Percentiles rank a stretch among this genome's conserved stretches.
phyloP scores from a whole-genome alignment of 2,797 vertebrate species.

The Takifugu ocellatus region DNA sequence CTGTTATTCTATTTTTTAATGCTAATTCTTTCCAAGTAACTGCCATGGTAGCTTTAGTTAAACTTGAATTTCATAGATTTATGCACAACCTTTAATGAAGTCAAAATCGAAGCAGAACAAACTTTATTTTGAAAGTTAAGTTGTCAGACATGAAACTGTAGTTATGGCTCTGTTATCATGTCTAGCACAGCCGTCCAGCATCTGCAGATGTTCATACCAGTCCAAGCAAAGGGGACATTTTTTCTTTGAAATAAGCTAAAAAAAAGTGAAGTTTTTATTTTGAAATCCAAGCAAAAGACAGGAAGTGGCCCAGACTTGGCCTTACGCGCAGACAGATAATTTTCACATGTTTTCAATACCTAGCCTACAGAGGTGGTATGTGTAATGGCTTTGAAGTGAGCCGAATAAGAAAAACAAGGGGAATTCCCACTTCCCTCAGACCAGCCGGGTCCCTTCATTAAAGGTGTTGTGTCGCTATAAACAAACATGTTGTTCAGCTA shows the following conservation, averaged over 20 bases:
- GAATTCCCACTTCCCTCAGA: conserved; percentile 34
- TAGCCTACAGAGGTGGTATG: conserved; percentile 13
- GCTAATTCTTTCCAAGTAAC: no score
- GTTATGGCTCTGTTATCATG: neutral
- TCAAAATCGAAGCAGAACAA: neutral
- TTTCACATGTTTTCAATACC: conserved; percentile 20
- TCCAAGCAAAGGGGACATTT: neutral
- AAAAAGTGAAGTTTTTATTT: conserved; percentile 19
- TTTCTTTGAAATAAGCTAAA: neutral
- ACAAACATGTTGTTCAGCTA: conserved; percentile 53
- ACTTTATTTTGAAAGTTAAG: neutral
- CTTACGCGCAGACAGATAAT: conserved; percentile 33
- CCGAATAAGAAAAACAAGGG: conserved; percentile 24
- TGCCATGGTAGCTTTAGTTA: no score
- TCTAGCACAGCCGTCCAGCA: neutral
- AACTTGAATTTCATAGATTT: no score
- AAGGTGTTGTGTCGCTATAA: conserved; percentile 41
- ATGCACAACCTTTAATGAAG: no score
- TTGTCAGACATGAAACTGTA: neutral
- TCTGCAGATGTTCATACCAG: no score
- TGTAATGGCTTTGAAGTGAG: conserved; percentile 9
- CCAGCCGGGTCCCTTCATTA: conserved; percentile 23
- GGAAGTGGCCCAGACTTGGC: conserved; percentile 60
- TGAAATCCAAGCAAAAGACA: conserved; percentile 42
- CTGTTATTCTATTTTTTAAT: neutral